Evolutionary conservation across 1,140 invertebrate genomes (phyloP).

Genomic region (Apis florea): DNA sequence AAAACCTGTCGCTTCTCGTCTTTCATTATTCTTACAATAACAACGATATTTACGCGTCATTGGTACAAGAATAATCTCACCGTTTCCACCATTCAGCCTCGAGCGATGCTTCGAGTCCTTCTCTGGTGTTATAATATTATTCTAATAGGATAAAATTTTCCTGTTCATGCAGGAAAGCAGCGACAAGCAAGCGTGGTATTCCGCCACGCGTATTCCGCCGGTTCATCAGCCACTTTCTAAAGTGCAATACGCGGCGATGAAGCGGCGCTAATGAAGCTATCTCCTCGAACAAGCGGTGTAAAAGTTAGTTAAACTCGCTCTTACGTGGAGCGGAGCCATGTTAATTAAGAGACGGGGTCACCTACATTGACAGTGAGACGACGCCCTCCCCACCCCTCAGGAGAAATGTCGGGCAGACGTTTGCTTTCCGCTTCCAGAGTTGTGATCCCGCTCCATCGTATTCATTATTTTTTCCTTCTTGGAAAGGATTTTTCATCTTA

Average conservation of each 20-base stretch:
- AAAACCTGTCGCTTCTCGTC: too few relatives aligned
- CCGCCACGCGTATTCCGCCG: slow-evolving; percentile 51
- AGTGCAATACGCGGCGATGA: slow-evolving; percentile 66
- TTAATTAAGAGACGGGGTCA: slow-evolving; percentile 77
- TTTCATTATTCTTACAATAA: too few relatives aligned
- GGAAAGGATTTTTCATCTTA: background rate
- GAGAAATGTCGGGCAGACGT: slow-evolving; percentile 65
- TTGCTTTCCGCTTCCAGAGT: slow-evolving; percentile 44
- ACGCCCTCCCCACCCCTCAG: background rate
- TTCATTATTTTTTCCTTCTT: background rate
- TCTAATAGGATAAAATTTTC: slow-evolving; percentile 17
- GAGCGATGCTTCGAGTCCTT: background rate
- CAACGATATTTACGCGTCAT: too few relatives aligned
- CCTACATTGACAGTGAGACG: slow-evolving; percentile 69
- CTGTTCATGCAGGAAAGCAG: slow-evolving; percentile 21
- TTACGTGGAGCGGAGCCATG: slow-evolving; percentile 58
- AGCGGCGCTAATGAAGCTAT: slow-evolving; percentile 75
- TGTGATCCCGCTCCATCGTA: background rate
- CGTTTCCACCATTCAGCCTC: background rate
- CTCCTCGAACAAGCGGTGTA: slow-evolving; percentile 60
- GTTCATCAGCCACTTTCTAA: slow-evolving; percentile 73
- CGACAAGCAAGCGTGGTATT: background rate
- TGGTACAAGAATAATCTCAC: background rate
- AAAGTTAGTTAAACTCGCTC: slow-evolving; percentile 73
- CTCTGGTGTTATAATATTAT: background rate